These are phyloP conservation scores for Microtus oregoni DNA, from an alignment of 2,113 vertebrate species.

Conservation along the genomic window DNA sequence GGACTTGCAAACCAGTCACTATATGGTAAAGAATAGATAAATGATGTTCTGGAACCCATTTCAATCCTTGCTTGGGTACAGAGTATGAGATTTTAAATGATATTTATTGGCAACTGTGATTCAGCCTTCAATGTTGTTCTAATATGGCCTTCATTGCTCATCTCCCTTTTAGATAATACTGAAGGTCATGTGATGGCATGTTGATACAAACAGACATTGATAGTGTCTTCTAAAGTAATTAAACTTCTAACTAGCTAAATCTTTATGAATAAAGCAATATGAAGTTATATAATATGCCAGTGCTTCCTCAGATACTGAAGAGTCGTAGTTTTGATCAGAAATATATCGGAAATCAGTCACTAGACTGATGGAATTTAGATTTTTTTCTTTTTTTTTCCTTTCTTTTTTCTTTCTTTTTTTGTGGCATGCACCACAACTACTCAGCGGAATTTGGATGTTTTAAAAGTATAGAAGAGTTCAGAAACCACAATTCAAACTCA, in stretches of 20 bases:
- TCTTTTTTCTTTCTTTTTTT: no score
- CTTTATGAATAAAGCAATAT: background rate
- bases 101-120: background rate
- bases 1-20: background rate
- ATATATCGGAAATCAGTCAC: conserved; percentile 6
- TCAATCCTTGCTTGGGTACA: background rate
- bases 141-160: background rate
- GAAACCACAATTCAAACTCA: background rate
- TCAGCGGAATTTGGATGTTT: conserved; percentile 2
- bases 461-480: background rate
- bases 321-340: background rate
- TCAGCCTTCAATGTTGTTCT: background rate
- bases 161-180: background rate
- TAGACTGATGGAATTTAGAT: background rate
- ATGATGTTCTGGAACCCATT: background rate
- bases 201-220: background rate
- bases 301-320: background rate
- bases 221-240: background rate
- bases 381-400: no score
- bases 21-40: background rate
- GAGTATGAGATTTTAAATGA: background rate
- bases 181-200: background rate
- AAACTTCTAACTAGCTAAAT: background rate
- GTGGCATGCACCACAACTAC: no score
- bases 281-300: background rate